These are phyloP conservation scores for Chrysolina oricalcia DNA, from an alignment of 2,888 invertebrate species.

Conservation along the genomic window DNA sequence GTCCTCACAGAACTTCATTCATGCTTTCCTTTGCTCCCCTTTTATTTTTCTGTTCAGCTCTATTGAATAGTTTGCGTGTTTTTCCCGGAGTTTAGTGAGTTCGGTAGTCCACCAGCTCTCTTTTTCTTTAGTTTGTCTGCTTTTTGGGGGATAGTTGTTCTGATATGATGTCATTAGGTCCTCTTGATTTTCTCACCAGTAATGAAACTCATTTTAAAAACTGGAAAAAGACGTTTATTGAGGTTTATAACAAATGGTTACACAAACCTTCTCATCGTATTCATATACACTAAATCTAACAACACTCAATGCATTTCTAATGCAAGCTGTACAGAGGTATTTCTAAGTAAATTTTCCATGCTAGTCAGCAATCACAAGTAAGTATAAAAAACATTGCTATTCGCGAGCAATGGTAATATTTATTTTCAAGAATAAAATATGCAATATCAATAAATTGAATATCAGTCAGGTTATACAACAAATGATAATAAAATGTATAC, in stretches of 20 bases:
- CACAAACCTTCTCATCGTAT: not conserved
- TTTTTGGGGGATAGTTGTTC: too few species aligned
- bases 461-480: too few species aligned
- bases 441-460: too few species aligned
- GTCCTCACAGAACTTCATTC: too few species aligned
- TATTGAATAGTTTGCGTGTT: too few species aligned
- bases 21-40: too few species aligned
- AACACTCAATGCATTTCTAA: not conserved
- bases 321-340: not conserved
- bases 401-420: not conserved
- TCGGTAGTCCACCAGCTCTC: too few species aligned
- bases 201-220: not conserved
- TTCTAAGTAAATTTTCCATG: not conserved
- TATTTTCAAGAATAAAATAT: not conserved
- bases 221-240: slow-evolving; percentile 9
- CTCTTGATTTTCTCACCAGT: not conserved
- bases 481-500: too few species aligned
- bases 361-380: not conserved
- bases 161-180: too few species aligned
- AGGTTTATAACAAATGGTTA: not conserved
- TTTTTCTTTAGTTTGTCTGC: too few species aligned
- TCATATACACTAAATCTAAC: not conserved
- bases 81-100: too few species aligned
- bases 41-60: too few species aligned
- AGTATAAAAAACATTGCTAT: not conserved